Base-by-base conservation (phyloP, 2,888 invertebrate genomes). In the Leptogaster cylindrica region DNA sequence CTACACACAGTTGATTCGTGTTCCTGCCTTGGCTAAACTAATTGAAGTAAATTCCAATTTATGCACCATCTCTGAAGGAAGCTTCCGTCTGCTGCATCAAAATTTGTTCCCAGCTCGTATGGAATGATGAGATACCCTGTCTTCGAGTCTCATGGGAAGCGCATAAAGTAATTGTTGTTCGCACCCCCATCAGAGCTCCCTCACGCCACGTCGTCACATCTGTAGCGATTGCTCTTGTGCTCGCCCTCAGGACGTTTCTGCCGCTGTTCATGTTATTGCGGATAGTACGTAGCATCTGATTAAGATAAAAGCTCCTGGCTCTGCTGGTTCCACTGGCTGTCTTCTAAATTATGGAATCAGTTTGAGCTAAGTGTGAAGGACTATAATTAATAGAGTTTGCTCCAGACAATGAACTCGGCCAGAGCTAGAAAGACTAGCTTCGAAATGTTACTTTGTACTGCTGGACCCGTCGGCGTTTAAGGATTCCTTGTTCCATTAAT, bases 321-420 rank as follows among this genome's bases (percentile, higher is more conserved):
- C 16, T 28, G 44, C 27, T 61, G 27, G 25, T 41, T 39, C 3
- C 20, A 27, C 28, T 27, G 44, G 44, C 61, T 61, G 41, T 44
- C 61, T 61, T 61, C 41, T 61, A 61, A 61, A 61, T 61, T 61
- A 61, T 61, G 61, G 44, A 61, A 61, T 61, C 61, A 61, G 61
- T 61, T 61, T 44, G 44, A 61, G 61, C 44, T 44, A 28, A 61
- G 44, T 61, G 61, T 61, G 44, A 61, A 61, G 61, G 61, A 61
- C 44, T 41, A 27, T 61, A 61, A 61, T 61, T 61, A 61, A 61
- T 61, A 44, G 61, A 61, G 61, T 61, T 61, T 61, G 12, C 61
- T 27, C 18, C 44, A 16, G 18, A 61, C 61, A 27, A 61, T 61
- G 44, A 44, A 61, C 44, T 61, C 31, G 16, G 55, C 12, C n/a